Evolutionary conservation across 2,113 vertebrate species (phyloP), one percentile per base, ranked within the genome.

Genomic region (Crotalus horridus): DNA sequence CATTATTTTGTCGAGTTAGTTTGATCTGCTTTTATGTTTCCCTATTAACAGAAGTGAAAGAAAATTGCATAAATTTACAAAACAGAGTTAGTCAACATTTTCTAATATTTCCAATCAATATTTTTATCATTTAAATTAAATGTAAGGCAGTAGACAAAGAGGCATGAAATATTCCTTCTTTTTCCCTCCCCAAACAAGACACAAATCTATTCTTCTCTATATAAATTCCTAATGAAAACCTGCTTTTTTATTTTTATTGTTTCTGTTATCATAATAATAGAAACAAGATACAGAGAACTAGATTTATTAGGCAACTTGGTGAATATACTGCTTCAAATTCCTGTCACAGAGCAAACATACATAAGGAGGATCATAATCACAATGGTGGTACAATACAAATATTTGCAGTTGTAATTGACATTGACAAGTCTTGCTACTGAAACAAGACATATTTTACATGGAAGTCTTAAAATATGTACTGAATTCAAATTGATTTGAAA

Each of bases 261-360:
- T 46, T 64, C 85, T 56, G 26, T 74, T 53, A 21, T 15, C 46
- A 5, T 56, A 89, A 92, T 54, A 93, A 39, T 85, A 51, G 54
- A 55, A 93, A 61, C 17, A 46, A 86, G 69, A 2, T 33, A 90
- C 93, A 94, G 90, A 96, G 94, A 46, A 95, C 92, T 89, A 92
- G 86, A 94, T 91, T 58, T 91, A 43, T 93, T 58, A 87, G 46
- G 26, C 81, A 87, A 86, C 56, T 29, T 93, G 4, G 7, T 86
- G 88, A 85, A 92, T 85, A 51, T 46, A 85, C 17, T 56, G 55
- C 29, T 94, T 93, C 93, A 94, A 94, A 93, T 85, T 89, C 89
- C 93, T 92, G 91, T 26, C 95, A 89, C 85, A 95, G 92, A 54
- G 94, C 85, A 96, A 91, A 95, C 88, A 69, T 93, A 85, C 26